Evolutionary conservation across 2,888 invertebrate genomes (phyloP).

Genomic region (Anoplius nigerrimus): DNA sequence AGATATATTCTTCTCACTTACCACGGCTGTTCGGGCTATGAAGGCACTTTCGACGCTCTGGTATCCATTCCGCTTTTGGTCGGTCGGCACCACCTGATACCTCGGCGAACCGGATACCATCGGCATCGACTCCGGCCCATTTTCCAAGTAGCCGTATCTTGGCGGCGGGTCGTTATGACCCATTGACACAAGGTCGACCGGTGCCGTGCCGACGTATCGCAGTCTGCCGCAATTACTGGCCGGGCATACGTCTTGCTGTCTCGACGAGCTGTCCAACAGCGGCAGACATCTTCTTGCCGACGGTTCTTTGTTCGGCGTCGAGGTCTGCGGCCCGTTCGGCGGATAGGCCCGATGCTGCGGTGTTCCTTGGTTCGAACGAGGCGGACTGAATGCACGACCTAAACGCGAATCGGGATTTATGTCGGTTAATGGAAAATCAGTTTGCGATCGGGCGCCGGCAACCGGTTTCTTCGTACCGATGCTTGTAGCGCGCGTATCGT

Average conservation of each 20-base stretch:
- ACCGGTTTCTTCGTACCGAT: too few relatives aligned
- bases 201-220: constrained; percentile 64
- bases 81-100: constrained; percentile 64
- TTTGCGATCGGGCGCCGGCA: too few relatives aligned
- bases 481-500: too few relatives aligned
- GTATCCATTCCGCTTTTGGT: constrained; percentile 59
- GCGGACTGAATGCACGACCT: constrained; percentile 56
- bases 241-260: constrained; percentile 62
- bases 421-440: too few relatives aligned
- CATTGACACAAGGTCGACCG: constrained; percentile 55
- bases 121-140: constrained; percentile 63
- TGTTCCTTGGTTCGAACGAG: constrained; percentile 49
- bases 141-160: constrained; percentile 64
- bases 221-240: constrained; percentile 66
- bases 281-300: constrained; percentile 71
- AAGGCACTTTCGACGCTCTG: constrained; percentile 72
- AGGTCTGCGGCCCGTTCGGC: constrained; percentile 64
- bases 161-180: constrained; percentile 60
- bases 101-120: constrained; percentile 67
- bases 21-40: constrained; percentile 72
- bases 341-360: constrained; percentile 61
- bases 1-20: constrained; percentile 55
- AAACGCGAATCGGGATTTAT: too few relatives aligned
- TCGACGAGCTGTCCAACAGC: constrained; percentile 58
- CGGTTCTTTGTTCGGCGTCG: constrained; percentile 71